A percentile compares a stretch with the other conserved stretches of the same genome.
Conservation (phyloP, 2,113 vertebrate genomes). For the Redunca redunca region DNA sequence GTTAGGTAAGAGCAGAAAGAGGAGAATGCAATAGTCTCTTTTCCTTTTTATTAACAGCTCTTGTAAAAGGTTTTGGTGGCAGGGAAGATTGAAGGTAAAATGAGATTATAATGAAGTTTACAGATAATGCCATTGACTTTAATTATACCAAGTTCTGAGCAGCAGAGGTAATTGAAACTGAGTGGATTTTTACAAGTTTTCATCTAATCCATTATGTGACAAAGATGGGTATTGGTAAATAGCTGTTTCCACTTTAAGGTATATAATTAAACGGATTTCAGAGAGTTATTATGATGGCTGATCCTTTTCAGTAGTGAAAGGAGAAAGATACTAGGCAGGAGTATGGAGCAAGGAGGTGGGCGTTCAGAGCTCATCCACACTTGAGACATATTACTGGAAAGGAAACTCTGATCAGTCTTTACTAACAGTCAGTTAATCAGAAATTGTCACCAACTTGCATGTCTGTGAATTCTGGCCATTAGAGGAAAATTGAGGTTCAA, state of each 20-base stretch:
- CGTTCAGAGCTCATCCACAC: not conserved
- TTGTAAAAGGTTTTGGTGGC: conserved; percentile 17
- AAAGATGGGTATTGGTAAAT: not conserved
- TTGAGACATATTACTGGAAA: not conserved
- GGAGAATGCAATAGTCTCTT: not conserved
- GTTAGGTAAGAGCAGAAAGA: conserved; percentile 28
- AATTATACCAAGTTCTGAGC: conserved; percentile 33
- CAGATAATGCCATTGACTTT: conserved; percentile 19
- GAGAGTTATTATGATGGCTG: not conserved
- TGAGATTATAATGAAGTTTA: conserved; percentile 39
- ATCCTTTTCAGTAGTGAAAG: not conserved
- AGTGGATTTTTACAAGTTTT: not conserved
- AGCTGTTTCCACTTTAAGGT: not conserved
- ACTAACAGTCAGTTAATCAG: not conserved
- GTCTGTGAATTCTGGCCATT: not conserved
- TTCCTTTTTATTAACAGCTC: conserved; percentile 34
- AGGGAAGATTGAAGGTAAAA: conserved; percentile 27
- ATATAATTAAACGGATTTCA: not conserved
- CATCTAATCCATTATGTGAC: not conserved
- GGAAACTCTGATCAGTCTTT: not conserved
- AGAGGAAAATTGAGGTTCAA: not conserved
- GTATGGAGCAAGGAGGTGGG: not conserved
- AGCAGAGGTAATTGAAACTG: conserved; percentile 4
- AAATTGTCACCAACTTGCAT: not conserved
- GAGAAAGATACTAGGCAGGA: not conserved